Evolutionary conservation across 1,140 invertebrate species (phyloP), one percentile per base, ranked within the genome.

Genomic region (Cheumatopsyche charites): DNA sequence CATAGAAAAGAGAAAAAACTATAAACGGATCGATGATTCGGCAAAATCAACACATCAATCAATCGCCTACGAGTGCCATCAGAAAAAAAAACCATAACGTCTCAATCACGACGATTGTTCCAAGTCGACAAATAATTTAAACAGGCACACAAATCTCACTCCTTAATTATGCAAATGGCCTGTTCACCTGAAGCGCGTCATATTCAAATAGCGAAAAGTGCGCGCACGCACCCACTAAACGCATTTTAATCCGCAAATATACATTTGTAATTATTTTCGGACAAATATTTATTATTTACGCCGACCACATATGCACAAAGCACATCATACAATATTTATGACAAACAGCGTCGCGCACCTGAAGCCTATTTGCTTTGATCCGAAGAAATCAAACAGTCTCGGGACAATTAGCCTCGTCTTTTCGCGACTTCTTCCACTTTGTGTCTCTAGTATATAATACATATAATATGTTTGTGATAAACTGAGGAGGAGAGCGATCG

Each of bases 201-300:
- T 13, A 49, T 5, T 49, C 17, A 58, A 58, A 26, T 58, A 2
- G 52, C 21, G 6, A 23, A 26, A 26, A 1, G 6, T 58, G 21
- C 23, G 17, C 15, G 11, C 7, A 21, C 17, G 15, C 17, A 26
- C 52, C 1, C 52, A 11, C 15, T 4, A 47, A 47, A 47, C 43
- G 21, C 23, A 11, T 9, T 25, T 47, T 13, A 47, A 36, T 61
- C 36, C 62, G 68, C 67, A 70, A 73, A 73, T 70, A 58, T 73
- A 70, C 72, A 67, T 68, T 67, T 25, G 72, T 73, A 70, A 73
- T 73, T 70, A 73, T 68, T 68, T 73, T 73, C 49, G 62, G 45
- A 70, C 68, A 73, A 73, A 73, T 71, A 74, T 74, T 74, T 74
- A 71, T 71, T 67, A 55, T 70, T 70, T 74, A 49, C 63, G 61